Evolutionary conservation across 37 sponge, comb jelly and placozoan species (phyloP), one percentile per base, ranked within the genome.

Genomic region (Crambe crambe): DNA sequence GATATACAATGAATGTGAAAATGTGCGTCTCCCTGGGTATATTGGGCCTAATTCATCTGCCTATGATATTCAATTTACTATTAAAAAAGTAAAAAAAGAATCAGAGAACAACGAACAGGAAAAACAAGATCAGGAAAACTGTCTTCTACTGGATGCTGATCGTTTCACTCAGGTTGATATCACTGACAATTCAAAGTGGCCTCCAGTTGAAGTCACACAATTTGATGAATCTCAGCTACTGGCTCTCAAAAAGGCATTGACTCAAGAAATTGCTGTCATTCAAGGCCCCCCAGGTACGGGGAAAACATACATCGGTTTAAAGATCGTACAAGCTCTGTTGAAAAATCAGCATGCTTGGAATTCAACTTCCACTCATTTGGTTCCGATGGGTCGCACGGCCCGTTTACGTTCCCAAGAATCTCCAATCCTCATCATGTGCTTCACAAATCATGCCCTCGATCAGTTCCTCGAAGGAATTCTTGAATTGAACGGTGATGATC

Each of bases 221-320:
- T 72, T 94, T 35, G 91, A 94, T 64, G 23, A 47, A 26, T 93
- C 91, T 58, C 93, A 96, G 70, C 42, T 87, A 36, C 38, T 81
- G 57, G 97, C 97, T 18, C 75, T 96, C 22, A 71, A 75, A 59
- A 72, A 79, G 68, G 84, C 90, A 44, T 58, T 96, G 37, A 93
- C 94, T 1, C 82, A 91, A 68, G 91, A 93, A 31, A 40, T 96
- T 23, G 85, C 93, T 58, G 89, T 97, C 2, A 95, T 97, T 26
- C 98, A 97, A 80, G 98, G 98, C 22, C 98, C 98, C 22, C 98
- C 98, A 41, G 98, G 98, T 37, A 97, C 95, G 35, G 98, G 98
- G 23, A 97, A 97, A 81, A 95, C 98, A 17, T 95, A 87, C 65
- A 80, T 97, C 78, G 98, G 98, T 8, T 38, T 85, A 31, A 92